phyloP scores from a whole-genome alignment of 2,113 vertebrate species.

The Gavia stellata region DNA sequence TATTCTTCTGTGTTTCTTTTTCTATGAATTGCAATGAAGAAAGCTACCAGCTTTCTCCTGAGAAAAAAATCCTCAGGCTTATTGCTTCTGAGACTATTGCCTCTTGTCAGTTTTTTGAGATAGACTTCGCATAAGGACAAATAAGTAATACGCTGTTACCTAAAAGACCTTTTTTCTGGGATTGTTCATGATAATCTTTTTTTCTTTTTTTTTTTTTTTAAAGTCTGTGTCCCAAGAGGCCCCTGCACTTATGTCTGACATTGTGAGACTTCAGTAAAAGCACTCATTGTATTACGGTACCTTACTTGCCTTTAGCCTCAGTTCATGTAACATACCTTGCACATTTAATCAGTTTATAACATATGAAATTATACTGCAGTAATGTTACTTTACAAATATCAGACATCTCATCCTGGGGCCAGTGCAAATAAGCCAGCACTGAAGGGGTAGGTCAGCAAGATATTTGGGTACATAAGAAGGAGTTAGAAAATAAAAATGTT shows the following conservation, averaged over 20 bases:
- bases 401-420: neutral
- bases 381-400: neutral
- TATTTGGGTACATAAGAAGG: neutral
- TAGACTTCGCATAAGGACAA: neutral
- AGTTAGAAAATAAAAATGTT: neutral
- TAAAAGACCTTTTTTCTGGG: neutral
- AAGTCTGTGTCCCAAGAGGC: neutral
- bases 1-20: neutral
- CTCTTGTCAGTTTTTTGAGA: neutral
- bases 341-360: neutral
- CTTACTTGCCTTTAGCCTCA: neutral
- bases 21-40: neutral
- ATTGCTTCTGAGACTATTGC: neutral
- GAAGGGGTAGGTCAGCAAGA: neutral
- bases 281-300: neutral
- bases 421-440: neutral
- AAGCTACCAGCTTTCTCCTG: neutral
- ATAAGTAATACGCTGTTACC: neutral
- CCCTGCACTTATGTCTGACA: neutral
- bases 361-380: neutral
- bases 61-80: neutral
- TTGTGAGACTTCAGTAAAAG: neutral
- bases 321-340: neutral
- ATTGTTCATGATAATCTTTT: neutral
- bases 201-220: neutral